Evolutionary conservation across 2,797 vertebrate species (phyloP), one percentile per base, ranked within the genome.

Genomic region (Benthosema pterotum): DNA sequence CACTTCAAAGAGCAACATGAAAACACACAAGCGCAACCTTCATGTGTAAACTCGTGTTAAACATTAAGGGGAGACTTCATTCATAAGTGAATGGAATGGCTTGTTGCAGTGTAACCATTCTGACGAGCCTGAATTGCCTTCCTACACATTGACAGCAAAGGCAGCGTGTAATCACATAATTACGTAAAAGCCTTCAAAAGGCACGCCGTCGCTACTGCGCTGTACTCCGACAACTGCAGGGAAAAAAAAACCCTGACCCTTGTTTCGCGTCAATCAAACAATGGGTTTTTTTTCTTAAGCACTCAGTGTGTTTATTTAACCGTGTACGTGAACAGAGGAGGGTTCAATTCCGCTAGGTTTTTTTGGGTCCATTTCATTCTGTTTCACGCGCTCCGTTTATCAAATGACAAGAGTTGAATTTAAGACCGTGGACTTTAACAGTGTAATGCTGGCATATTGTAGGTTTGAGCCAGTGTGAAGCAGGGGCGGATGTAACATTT

Each of bases 41-140:
- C 67, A 67, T 57, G 62, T 81, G 81, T 83, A 76, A 68, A 80
- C 80, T 58, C 63, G 2, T 60, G 84, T 86, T 77, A 84, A 86
- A 84, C 67, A 88, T 84, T 84, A 77, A 57, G 32, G 67, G 67
- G 18, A 0, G 2, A 2, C 32, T 67, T 38, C 3, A 15, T 49
- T 69, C 72, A 77, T 69, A 38, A 78, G 65, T 77, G 57, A 74
- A 73, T 69, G 68, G 78, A 67, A 72, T 3, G 45, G 51, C 50
- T 42, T 53, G 69, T 46, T 53, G 69, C n/a, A 15, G 45, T 65
- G 66, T 42, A n/a, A 5, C 18, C 0, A 59, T 65, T 72, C 62
- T 55, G 64, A 64, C 65, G 60, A 54, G 49, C 42, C 25, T 38
- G 45, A 50, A 48, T 50, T 18, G 42, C 6, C 71, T 79, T 56